Percentiles rank a stretch among this genome's conserved stretches.
phyloP scores from a whole-genome alignment of 2,888 invertebrate genomes.

The Microchrysa polita region DNA sequence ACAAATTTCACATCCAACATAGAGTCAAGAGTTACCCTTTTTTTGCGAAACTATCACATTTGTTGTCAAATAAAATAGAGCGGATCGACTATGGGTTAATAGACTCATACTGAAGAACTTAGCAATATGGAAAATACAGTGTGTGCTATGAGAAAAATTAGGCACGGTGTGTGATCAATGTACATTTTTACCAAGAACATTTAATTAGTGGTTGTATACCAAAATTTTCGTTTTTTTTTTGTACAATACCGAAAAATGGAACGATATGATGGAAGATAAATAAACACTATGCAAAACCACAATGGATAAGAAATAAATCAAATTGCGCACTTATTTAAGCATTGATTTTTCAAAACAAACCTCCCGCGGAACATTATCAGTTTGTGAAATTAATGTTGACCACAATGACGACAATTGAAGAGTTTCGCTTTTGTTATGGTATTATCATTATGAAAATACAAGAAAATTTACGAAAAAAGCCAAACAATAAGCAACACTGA shows the following conservation, averaged over 20 bases:
- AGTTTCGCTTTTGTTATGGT: not conserved
- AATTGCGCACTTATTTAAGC: no score
- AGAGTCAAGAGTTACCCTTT: not conserved
- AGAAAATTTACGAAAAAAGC: not conserved
- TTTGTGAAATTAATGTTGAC: not conserved
- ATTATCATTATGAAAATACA: not conserved
- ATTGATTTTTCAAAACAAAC: no score
- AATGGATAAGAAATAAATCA: no score
- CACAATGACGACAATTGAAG: not conserved
- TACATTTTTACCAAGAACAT: no score
- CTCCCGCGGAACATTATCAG: not conserved
- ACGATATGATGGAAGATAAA: no score
- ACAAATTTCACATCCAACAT: not conserved
- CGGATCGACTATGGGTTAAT: not conserved
- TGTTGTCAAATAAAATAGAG: not conserved
- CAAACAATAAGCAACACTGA: not conserved
- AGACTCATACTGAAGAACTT: not conserved
- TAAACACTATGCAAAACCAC: no score
- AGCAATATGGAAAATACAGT: not conserved
- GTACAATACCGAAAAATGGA: no score
- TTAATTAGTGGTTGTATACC: not conserved
- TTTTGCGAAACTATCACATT: not conserved
- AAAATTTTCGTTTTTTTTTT: no score
- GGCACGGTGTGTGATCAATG: not conserved
- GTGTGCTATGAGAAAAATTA: not conserved